Percentiles rank a stretch among this genome's conserved stretches.
Conservation (phyloP, 2,113 vertebrate species). For the Proterorhinus semilunaris region DNA sequence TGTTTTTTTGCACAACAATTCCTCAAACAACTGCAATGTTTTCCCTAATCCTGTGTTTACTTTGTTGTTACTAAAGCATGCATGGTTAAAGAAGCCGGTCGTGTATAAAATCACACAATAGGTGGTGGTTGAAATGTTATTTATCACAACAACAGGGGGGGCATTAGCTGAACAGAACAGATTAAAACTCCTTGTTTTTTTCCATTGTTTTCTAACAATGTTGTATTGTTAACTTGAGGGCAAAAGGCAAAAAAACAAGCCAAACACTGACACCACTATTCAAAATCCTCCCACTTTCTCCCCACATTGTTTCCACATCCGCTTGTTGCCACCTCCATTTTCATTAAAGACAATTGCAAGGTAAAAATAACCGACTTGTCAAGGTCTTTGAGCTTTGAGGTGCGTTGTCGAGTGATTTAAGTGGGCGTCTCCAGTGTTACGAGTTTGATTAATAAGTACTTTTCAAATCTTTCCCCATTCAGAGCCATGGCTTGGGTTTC, state of each 20-base stretch:
- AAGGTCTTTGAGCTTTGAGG: slow-evolving; percentile 37
- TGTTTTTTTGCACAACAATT: slow-evolving; percentile 60
- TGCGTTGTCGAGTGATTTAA: slow-evolving; percentile 78
- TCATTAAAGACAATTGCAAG: slow-evolving; percentile 86
- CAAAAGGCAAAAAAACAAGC: slow-evolving; percentile 48
- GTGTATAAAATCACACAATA: slow-evolving; percentile 66
- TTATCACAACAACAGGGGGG: slow-evolving; percentile 64
- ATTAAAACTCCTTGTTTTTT: slow-evolving; percentile 66
- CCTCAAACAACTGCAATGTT: slow-evolving; percentile 56
- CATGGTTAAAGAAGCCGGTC: slow-evolving; percentile 48
- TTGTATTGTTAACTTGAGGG: slow-evolving; percentile 65
- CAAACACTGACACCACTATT: slow-evolving; percentile 74
- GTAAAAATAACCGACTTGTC: slow-evolving; percentile 70
- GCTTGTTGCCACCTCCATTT: slow-evolving; percentile 81
- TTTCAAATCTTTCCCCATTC: slow-evolving; percentile 74
- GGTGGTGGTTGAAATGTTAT: slow-evolving; percentile 36
- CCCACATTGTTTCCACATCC: slow-evolving; percentile 76
- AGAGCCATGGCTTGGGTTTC: slow-evolving; percentile 58
- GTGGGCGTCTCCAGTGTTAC: slow-evolving; percentile 79
- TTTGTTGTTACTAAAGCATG: slow-evolving; percentile 55
- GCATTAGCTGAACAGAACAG: slow-evolving; percentile 39
- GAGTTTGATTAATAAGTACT: slow-evolving; percentile 85
- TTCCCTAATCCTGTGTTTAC: slow-evolving; percentile 34
- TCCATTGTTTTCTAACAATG: slow-evolving; percentile 56
- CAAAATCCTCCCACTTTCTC: slow-evolving; percentile 34